Base-by-base conservation (phyloP, 2,888 invertebrate genomes). In the Epirrita christyi region DNA sequence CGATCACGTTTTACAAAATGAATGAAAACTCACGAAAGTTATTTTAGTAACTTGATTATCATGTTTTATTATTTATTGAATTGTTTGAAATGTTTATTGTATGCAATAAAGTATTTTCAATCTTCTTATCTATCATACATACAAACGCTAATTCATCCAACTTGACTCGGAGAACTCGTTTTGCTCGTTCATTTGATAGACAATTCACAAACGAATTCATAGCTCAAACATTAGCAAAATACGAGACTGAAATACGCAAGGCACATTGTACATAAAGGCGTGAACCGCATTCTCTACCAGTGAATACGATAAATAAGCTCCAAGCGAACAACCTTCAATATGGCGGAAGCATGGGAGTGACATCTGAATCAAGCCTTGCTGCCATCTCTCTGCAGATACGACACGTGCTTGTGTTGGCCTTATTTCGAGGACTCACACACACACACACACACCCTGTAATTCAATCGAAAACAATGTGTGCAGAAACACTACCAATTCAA, bases 351-450 rank as follows among this genome's bases (percentile, higher is more conserved):
- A 55, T 76, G 76, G 63, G 73, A 75, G 64, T 80, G 83, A 78
- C 85, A 76, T 72, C 67, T 84, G 78, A 80, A 81, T 81, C 73
- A 66, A 66, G 59, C 66, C 69, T 67, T 66, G 63, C 59, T 65
- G 58, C 59, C 50, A 47, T 63, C 47, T 63, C 61, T 47, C 55
- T 45, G 55, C 50, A 62, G 65, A 66, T 66, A 66, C 57, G 63
- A 59, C 58, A 64, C 59, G 58, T 55, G 49, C 43, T 58, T 55
- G 13, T 42, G 47, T 56, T 61, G 63, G 58, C 61, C 60, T 57
- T 62, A 52, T 64, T 62, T 59, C 29, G 28, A 52, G 48, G 32
- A 42, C 52, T 42, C 29, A 8, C 28, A 36, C 7, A n/a, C 36
- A n/a, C n/a, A n/a, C n/a, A n/a, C n/a, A n/a, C n/a, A n/a, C n/a